These are phyloP conservation scores for Ellobius talpinus DNA, from an alignment of 2,113 vertebrate species.

Conservation along the genomic window DNA sequence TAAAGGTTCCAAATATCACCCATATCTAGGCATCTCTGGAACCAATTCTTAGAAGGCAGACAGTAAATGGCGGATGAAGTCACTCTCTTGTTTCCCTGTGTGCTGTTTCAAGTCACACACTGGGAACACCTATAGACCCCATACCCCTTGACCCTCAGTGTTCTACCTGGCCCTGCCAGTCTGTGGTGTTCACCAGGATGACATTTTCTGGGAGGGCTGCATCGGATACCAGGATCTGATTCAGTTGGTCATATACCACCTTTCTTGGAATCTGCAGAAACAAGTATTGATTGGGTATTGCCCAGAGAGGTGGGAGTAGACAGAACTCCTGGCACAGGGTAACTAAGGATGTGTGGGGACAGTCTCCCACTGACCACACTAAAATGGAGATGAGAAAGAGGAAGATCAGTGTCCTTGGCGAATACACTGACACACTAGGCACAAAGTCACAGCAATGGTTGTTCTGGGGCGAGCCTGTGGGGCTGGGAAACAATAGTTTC, in stretches of 20 bases:
- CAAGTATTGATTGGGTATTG: background rate
- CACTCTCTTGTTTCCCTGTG: background rate
- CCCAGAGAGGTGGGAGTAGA: background rate
- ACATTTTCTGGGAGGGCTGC: constrained; percentile 92
- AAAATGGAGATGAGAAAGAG: background rate
- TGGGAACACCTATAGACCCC: background rate
- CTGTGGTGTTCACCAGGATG: constrained; percentile 88
- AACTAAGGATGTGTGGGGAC: background rate
- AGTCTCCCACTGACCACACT: background rate
- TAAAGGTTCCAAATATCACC: background rate
- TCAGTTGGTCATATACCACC: constrained; percentile 93
- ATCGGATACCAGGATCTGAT: constrained; percentile 92
- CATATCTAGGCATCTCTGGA: background rate
- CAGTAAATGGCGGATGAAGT: fast-evolving
- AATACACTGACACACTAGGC: background rate
- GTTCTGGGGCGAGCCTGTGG: background rate
- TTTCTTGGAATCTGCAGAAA: constrained; percentile 90
- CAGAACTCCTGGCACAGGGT: background rate
- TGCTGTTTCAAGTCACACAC: background rate
- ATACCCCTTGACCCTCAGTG: fast-evolving
- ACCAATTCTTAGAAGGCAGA: background rate
- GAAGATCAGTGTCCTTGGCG: background rate
- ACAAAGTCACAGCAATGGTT: background rate
- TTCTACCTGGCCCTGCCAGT: constrained; percentile 91
- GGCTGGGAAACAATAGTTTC: background rate